These are phyloP conservation scores for Riparia riparia DNA, from an alignment of 2,113 vertebrate species.

Conservation along the genomic window DNA sequence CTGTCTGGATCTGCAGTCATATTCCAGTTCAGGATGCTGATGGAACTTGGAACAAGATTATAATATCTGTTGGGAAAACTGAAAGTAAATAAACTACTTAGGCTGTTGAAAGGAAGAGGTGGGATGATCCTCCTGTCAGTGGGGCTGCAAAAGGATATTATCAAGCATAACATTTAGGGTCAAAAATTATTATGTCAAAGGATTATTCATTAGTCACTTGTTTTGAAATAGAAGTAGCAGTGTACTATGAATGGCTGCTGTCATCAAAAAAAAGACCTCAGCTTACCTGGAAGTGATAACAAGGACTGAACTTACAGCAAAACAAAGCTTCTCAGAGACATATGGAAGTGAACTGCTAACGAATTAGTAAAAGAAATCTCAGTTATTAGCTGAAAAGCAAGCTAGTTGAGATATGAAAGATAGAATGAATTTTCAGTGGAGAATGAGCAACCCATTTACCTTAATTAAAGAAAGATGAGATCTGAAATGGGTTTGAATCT, in stretches of 20 bases:
- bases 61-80: neutral
- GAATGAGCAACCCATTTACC: neutral
- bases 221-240: conserved; percentile 2
- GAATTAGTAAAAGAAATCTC: neutral
- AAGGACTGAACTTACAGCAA: neutral
- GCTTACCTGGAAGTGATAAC: neutral
- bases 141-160: neutral
- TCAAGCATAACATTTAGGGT: neutral
- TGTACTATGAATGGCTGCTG: neutral
- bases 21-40: neutral
- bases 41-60: neutral
- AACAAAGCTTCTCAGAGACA: neutral
- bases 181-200: neutral
- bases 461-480: neutral
- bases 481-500: neutral
- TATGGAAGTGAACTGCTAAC: neutral
- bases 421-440: neutral
- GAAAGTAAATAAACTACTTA: neutral
- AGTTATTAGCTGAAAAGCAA: neutral
- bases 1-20: neutral
- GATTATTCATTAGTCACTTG: neutral
- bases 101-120: neutral
- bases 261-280: neutral
- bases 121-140: neutral
- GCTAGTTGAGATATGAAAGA: neutral